phyloP scores from a whole-genome alignment of 1,140 invertebrate species.

The Nylanderia fulva region DNA sequence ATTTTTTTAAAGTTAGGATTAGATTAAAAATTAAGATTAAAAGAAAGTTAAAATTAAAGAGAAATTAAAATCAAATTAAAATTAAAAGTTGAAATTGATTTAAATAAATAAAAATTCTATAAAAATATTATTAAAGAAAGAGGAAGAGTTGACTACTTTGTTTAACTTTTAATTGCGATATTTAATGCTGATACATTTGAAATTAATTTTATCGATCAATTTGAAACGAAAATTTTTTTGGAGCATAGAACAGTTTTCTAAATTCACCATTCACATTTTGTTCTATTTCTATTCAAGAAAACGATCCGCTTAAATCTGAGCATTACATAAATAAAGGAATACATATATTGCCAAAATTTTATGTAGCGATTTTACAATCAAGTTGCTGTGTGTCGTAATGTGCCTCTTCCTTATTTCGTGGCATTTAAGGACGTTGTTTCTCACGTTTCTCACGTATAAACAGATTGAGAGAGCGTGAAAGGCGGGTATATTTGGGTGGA shows the following conservation, averaged over 20 bases:
- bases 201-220: not conserved
- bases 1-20: not conserved
- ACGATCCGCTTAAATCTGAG: not conserved
- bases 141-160: not conserved
- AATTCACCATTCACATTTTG: not conserved
- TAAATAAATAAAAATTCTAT: not conserved
- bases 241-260: not conserved
- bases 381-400: not conserved
- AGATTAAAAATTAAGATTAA: too few relatives aligned
- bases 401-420: not conserved
- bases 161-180: not conserved
- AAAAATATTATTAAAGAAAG: not conserved
- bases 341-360: conserved; percentile 25
- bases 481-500: not conserved
- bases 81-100: not conserved
- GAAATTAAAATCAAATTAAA: not conserved
- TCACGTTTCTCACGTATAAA: conserved; percentile 23
- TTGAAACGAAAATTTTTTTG: not conserved
- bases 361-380: conserved; percentile 9
- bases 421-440: conserved; percentile 1
- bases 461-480: not conserved
- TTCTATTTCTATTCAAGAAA: conserved; percentile 36
- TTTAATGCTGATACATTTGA: not conserved
- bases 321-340: not conserved
- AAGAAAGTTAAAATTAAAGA: not conserved